phyloP scores from a whole-genome alignment of 2,797 vertebrate species.

The Sebastes matsubarae region DNA sequence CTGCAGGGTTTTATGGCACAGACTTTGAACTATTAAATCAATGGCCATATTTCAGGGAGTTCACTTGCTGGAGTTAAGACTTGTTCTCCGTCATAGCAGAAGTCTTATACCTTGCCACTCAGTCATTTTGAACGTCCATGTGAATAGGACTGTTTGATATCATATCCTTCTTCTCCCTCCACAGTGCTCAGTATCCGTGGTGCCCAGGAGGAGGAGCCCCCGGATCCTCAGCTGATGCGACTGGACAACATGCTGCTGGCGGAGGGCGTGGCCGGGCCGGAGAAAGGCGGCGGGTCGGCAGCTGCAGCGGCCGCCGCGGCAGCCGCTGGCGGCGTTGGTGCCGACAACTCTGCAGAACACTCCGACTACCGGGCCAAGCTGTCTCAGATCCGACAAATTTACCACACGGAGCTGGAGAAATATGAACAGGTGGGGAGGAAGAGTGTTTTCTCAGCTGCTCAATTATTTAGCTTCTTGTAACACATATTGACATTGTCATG shows the following conservation, averaged over 20 bases:
- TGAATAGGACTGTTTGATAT: neutral
- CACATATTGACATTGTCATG: conserved; percentile 1
- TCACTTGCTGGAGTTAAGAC: conserved; percentile 39
- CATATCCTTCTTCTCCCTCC: conserved; percentile 22
- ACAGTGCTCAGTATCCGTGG: conserved; percentile 98
- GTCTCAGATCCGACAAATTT: conserved; percentile 97
- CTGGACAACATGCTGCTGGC: conserved; percentile 99
- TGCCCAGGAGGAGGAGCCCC: conserved; percentile 97
- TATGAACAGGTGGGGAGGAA: conserved; percentile 93
- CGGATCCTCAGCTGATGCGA: conserved; percentile 97
- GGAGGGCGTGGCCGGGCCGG: conserved; percentile 96
- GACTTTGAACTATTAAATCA: conserved; percentile 76
- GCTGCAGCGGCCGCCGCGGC: conserved; percentile 93
- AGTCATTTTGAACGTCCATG: conserved; percentile 6
- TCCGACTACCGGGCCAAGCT: conserved; percentile 98
- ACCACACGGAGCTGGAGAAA: conserved; percentile 99
- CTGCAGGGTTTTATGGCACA: conserved; percentile 73
- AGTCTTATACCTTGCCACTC: neutral
- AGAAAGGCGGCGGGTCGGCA: conserved; percentile 94
- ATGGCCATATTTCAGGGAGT: conserved; percentile 72
- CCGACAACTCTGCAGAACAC: conserved; percentile 96
- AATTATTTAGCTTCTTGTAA: neutral
- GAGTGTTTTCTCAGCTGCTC: neutral
- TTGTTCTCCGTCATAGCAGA: conserved; percentile 14
- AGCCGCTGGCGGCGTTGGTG: conserved; percentile 87